phyloP scores from a whole-genome alignment of 2,797 vertebrate species.

The Neopelma chrysocephalum region DNA sequence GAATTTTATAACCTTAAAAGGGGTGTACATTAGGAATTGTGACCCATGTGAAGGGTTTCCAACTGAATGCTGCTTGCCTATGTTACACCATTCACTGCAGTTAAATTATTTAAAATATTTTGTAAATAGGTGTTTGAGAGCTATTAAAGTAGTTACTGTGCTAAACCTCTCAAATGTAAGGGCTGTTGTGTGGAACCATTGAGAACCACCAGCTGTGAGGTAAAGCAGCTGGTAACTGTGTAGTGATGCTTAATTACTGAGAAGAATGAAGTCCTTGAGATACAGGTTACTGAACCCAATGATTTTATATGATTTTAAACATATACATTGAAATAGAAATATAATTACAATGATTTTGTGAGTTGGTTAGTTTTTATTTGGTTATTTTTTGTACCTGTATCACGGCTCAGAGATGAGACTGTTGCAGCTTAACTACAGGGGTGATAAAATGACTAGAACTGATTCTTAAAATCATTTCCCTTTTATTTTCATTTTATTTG shows the following conservation, averaged over 20 bases:
- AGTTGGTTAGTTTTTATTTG: background rate
- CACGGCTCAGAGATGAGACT: background rate
- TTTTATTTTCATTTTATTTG: conserved; percentile 18
- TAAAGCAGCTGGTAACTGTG: background rate
- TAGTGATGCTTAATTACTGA: background rate
- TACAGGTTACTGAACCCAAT: background rate
- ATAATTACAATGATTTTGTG: background rate
- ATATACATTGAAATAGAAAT: background rate
- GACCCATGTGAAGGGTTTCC: background rate
- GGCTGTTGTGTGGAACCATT: background rate
- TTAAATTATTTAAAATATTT: background rate
- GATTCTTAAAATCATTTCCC: background rate
- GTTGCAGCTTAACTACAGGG: background rate
- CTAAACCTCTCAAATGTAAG: background rate
- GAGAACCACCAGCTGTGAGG: background rate
- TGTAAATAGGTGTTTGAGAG: background rate
- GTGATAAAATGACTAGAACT: background rate
- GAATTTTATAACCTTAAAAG: background rate
- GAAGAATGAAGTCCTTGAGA: background rate
- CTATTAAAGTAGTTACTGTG: background rate
- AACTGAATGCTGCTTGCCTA: background rate
- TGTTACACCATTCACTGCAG: background rate
- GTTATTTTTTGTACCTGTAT: background rate
- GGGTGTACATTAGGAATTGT: background rate
- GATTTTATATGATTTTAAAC: background rate